Conservation (phyloP, 2,888 invertebrate species). For the Spodoptera exigua region DNA sequence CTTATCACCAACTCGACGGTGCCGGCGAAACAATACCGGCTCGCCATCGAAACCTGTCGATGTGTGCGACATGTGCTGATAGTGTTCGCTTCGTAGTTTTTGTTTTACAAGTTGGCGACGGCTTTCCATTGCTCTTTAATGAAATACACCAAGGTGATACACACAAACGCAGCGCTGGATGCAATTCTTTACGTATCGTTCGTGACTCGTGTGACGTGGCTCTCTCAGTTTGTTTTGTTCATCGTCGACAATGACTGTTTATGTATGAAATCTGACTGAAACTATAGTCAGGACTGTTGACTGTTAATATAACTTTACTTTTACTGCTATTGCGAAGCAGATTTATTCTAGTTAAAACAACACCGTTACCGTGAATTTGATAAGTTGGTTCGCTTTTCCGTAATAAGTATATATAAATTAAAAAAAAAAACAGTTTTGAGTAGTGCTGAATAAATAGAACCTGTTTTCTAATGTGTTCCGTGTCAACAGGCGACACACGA, state of each 20-base stretch:
- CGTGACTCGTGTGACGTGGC: not conserved
- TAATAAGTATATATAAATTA: too few species aligned
- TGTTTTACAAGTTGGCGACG: slow-evolving; percentile 1
- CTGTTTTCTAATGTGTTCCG: too few species aligned
- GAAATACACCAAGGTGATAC: slow-evolving; percentile 1
- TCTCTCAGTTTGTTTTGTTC: not conserved
- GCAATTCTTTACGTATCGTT: slow-evolving; percentile 5
- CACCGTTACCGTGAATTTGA: too few species aligned
- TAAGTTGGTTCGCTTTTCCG: too few species aligned
- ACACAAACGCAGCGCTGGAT: slow-evolving; percentile 15
- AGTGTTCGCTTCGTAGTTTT: not conserved
- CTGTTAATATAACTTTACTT: not conserved
- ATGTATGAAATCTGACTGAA: slow-evolving; percentile 22
- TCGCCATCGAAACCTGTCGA: slow-evolving; percentile 23
- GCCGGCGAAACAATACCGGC: slow-evolving; percentile 23
- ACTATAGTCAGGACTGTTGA: slow-evolving; percentile 12
- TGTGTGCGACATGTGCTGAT: slow-evolving; percentile 1
- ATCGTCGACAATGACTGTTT: slow-evolving; percentile 12
- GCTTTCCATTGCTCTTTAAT: slow-evolving; percentile 7
- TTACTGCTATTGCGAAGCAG: not conserved
- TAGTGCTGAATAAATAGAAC: too few species aligned
- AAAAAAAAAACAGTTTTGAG: too few species aligned
- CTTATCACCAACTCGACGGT: slow-evolving; percentile 45
- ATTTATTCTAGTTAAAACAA: slow-evolving; percentile 9
- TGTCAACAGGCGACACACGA: too few species aligned